Evolutionary conservation across 1,140 invertebrate genomes (phyloP).

Genomic region (Hirudo medicinalis): DNA sequence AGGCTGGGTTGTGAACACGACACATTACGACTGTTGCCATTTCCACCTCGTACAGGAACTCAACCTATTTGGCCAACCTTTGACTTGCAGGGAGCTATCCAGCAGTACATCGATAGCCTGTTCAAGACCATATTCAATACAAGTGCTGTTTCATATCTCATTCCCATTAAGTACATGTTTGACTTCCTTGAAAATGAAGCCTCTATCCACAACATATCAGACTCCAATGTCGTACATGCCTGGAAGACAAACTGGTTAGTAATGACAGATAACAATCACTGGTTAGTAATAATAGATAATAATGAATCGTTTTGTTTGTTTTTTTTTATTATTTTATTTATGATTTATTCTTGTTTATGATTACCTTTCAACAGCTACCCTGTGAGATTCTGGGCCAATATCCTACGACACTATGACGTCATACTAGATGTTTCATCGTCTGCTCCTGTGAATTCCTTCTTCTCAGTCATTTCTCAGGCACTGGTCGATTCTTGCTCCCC

Average conservation of each 20-base stretch:
- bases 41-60: too few species aligned
- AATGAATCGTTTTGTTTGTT: too few species aligned
- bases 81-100: constrained; percentile 61
- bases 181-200: constrained; percentile 99
- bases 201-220: constrained; percentile 72
- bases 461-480: constrained; percentile 96
- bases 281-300: too few species aligned
- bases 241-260: constrained; percentile 87
- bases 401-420: constrained; percentile 99
- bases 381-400: constrained; percentile 89
- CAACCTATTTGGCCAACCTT: too few species aligned
- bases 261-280: too few species aligned
- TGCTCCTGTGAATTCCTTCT: constrained; percentile 94
- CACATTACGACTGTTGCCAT: too few species aligned
- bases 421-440: constrained; percentile 99
- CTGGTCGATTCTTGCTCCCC: constrained; percentile 93
- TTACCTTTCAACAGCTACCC: constrained; percentile 46
- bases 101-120: constrained; percentile 96
- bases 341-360: too few species aligned
- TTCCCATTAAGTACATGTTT: constrained; percentile 99
- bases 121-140: constrained; percentile 98
- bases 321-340: too few species aligned
- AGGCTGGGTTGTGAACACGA: too few species aligned
- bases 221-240: constrained; percentile 91
- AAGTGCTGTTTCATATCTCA: constrained; percentile 76